Conservation (phyloP, 2,888 invertebrate species). For the Drosophila neonasuta region DNA sequence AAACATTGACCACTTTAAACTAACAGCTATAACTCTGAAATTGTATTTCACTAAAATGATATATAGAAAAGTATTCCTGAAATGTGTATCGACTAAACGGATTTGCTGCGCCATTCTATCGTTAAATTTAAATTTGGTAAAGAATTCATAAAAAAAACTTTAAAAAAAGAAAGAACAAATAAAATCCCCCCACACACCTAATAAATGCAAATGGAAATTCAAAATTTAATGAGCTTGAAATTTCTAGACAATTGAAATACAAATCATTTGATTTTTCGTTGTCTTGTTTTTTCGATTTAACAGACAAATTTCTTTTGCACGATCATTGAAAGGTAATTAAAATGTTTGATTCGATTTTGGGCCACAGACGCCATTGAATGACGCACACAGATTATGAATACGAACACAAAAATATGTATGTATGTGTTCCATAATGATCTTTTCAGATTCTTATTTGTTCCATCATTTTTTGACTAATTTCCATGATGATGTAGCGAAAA, state of each 20-base stretch:
- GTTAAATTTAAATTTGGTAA: conserved; percentile 8
- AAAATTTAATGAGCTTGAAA: conserved; percentile 62
- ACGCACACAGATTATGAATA: conserved; percentile 29
- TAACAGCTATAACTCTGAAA: not conserved
- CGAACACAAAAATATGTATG: conserved; percentile 21
- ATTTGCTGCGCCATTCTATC: conserved; percentile 2
- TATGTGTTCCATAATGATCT: conserved; percentile 54
- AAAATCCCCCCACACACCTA: conserved; percentile 12
- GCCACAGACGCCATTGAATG: conserved; percentile 61
- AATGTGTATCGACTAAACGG: conserved; percentile 4
- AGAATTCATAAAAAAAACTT: conserved; percentile 20
- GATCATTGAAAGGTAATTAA: conserved; percentile 81
- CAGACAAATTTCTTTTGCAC: conserved; percentile 70
- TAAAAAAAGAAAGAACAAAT: conserved; percentile 24
- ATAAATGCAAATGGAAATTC: conserved; percentile 43
- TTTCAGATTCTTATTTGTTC: conserved; percentile 26
- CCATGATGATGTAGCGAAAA: conserved; percentile 55
- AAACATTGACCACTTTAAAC: too few species aligned
- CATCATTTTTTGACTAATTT: conserved; percentile 69
- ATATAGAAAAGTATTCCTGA: not conserved
- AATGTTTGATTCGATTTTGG: conserved; percentile 72
- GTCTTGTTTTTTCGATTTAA: conserved; percentile 25
- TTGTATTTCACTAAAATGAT: not conserved
- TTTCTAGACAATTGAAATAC: conserved; percentile 54
- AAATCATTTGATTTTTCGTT: conserved; percentile 39